Evolutionary conservation across 2,113 vertebrate species (phyloP).

Genomic region (Forbesichthys papilliferus): DNA sequence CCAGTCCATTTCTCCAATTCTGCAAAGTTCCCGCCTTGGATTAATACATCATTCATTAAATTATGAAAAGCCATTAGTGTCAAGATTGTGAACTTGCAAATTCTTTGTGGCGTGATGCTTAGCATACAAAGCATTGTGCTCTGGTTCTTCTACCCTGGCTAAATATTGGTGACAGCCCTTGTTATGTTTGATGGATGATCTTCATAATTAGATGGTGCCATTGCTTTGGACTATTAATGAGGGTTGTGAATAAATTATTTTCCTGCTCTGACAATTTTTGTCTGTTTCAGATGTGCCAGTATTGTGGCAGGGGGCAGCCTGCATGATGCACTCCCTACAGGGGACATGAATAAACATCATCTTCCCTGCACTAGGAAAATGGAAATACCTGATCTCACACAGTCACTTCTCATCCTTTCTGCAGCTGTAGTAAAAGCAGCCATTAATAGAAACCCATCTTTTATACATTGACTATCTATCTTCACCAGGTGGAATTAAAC

Average conservation of each 20-base stretch:
- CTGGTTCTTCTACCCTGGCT: conserved; percentile 80
- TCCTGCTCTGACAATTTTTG: conserved; percentile 30
- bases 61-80: conserved; percentile 93
- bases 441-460: conserved; percentile 3
- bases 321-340: conserved; percentile 15
- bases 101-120: conserved; percentile 83
- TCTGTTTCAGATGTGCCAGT: conserved; percentile 33
- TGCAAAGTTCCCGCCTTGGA: conserved; percentile 80
- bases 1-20: conserved; percentile 59
- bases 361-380: conserved; percentile 1
- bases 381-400: conserved; percentile 11
- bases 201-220: conserved; percentile 84
- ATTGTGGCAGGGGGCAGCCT: conserved; percentile 17
- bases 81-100: conserved; percentile 87
- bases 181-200: conserved; percentile 88
- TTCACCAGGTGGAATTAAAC: no score
- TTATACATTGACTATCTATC: background rate
- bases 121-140: conserved; percentile 86
- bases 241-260: conserved; percentile 65
- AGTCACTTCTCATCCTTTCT: background rate
- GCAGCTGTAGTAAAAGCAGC: background rate
- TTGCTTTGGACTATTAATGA: conserved; percentile 76
- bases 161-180: conserved; percentile 90
- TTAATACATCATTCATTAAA: conserved; percentile 93
- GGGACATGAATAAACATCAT: conserved; percentile 43